Conservation (phyloP, 2,797 vertebrate species). For the Melopsittacus undulatus region DNA sequence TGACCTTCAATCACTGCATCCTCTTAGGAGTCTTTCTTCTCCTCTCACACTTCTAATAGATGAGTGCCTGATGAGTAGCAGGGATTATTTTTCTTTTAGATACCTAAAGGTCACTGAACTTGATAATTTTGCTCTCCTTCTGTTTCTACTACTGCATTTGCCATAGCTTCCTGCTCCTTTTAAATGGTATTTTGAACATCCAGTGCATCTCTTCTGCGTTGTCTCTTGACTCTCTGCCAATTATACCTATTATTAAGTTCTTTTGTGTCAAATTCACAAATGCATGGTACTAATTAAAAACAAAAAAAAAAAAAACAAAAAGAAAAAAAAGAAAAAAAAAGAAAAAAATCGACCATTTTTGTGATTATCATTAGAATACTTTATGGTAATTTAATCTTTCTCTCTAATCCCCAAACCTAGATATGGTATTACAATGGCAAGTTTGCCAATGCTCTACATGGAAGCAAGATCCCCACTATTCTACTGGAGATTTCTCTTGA, state of each 20-base stretch:
- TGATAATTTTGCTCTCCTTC: background rate
- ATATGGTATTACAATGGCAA: background rate
- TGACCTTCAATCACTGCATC: background rate
- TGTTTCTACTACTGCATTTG: background rate
- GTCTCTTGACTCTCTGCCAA: background rate
- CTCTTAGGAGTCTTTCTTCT: background rate
- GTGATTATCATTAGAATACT: background rate
- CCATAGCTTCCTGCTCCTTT: background rate
- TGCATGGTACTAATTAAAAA: background rate
- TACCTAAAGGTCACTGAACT: background rate
- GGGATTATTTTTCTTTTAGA: background rate
- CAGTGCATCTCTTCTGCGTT: background rate
- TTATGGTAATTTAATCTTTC: background rate
- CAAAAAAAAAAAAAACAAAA: fast-evolving
- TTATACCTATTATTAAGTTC: background rate
- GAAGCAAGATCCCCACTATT: background rate
- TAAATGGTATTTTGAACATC: background rate
- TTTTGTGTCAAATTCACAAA: background rate
- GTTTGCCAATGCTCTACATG: background rate
- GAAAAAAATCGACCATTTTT: background rate
- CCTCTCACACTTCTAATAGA: background rate
- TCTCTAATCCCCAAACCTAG: background rate
- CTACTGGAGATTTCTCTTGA: background rate
- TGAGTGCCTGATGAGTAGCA: background rate
- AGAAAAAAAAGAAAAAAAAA: fast-evolving